Conservation (phyloP, 2,888 invertebrate genomes). For the Troglohyphantes excavatus region DNA sequence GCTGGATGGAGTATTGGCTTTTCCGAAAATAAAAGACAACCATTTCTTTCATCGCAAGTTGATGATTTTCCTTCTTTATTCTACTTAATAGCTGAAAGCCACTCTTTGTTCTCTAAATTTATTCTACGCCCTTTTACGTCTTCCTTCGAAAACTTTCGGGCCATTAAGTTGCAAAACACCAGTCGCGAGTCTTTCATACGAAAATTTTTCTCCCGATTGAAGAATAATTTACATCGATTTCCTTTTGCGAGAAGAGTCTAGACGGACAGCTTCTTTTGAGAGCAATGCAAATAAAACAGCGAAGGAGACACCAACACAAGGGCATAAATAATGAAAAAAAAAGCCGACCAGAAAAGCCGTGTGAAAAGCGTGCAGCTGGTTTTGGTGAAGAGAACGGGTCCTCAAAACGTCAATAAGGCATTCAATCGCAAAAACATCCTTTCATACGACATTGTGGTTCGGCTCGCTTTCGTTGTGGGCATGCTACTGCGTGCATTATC, state of each 20-base stretch:
- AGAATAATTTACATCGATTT: conserved; percentile 53
- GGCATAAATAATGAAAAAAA: conserved; percentile 13
- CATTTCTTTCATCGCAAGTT: background rate
- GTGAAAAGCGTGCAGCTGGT: conserved; percentile 46
- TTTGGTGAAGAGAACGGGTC: background rate
- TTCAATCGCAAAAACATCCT: conserved; percentile 45
- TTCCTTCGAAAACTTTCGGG: conserved; percentile 23
- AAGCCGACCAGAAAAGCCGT: background rate
- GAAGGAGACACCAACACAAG: conserved; percentile 6
- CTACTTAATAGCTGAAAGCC: conserved; percentile 11
- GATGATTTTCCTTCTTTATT: background rate
- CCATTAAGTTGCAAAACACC: conserved; percentile 29
- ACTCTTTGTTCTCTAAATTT: conserved; percentile 21
- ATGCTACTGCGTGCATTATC: too few relatives aligned
- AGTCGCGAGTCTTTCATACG: conserved; percentile 13
- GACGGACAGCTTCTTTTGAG: conserved; percentile 42
- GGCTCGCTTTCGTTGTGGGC: conserved; percentile 12
- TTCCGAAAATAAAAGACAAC: background rate
- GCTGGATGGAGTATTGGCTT: too few relatives aligned
- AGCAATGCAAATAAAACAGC: conserved; percentile 53
- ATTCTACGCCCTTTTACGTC: conserved; percentile 1
- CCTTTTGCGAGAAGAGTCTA: conserved; percentile 25
- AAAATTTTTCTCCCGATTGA: conserved; percentile 26
- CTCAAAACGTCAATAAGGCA: conserved; percentile 50
- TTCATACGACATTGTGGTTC: conserved; percentile 44